phyloP scores from a whole-genome alignment of 2,113 vertebrate species.

The Bujurquina vittata region DNA sequence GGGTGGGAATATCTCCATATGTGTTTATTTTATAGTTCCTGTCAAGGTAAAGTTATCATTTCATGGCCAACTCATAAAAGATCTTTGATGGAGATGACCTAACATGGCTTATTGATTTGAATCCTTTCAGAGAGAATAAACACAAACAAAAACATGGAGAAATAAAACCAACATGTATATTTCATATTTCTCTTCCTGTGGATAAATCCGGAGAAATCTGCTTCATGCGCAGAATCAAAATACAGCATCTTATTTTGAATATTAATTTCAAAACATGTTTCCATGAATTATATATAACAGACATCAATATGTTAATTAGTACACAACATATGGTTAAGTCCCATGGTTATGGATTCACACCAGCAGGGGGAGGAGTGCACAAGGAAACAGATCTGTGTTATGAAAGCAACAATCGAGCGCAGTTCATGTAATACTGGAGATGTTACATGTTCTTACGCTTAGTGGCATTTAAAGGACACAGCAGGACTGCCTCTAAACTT shows the following conservation, averaged over 20 bases:
- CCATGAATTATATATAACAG: conserved; percentile 76
- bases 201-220: conserved; percentile 11
- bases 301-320: conserved; percentile 66
- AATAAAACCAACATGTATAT: not conserved
- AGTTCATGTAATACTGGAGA: conserved; percentile 28
- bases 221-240: conserved; percentile 38
- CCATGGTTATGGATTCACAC: conserved; percentile 69
- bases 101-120: not conserved
- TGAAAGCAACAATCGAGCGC: conserved; percentile 48
- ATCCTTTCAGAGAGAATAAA: not conserved
- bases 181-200: conserved; percentile 3
- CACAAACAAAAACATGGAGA: not conserved
- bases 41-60: not conserved
- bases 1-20: not conserved
- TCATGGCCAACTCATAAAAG: not conserved
- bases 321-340: conserved; percentile 63
- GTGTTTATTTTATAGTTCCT: not conserved
- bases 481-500: not conserved
- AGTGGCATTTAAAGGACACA: conserved; percentile 53
- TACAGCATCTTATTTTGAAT: conserved; percentile 62
- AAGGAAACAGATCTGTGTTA: conserved; percentile 71
- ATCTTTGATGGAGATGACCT: not conserved
- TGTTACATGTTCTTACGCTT: conserved; percentile 46
- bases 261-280: conserved; percentile 75
- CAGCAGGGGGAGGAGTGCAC: conserved; percentile 85